Base-by-base conservation (phyloP, 23 tunicate species). In the Trididemnum miniatum region DNA sequence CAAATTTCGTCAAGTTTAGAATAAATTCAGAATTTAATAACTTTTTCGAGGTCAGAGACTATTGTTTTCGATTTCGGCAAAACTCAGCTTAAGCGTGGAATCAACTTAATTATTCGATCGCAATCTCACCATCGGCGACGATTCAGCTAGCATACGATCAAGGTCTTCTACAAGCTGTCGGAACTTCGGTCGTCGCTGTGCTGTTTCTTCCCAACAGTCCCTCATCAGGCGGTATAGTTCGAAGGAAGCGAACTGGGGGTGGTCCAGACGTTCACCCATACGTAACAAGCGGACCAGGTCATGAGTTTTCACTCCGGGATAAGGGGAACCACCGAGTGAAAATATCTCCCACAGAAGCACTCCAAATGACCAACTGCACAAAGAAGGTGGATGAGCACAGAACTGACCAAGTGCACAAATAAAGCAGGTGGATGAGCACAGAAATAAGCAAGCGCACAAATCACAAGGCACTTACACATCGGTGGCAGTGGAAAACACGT, bases 351-450 rank as follows among this genome's bases (percentile, higher is more conserved):
- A 91, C 7, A 91, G 59, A 34, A 91, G 87, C 25, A 91, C 91
- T 23, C 97, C 97, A 59, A 91, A 91, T n/a, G 97, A 91, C 97
- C 97, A 91, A 0, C 97, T 91, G 88, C 28, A 31, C 3, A 27
- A 32, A 30, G 28, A 62, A n/a, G n/a, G n/a, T n/a, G n/a, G n/a
- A n/a, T n/a, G n/a, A n/a, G n/a, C n/a, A n/a, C n/a, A n/a, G n/a
- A n/a, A n/a, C n/a, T n/a, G n/a, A n/a, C n/a, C n/a, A n/a, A n/a
- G n/a, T n/a, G n/a, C n/a, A n/a, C n/a, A n/a, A n/a, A n/a, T n/a
- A n/a, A n/a, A n/a, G n/a, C n/a, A n/a, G n/a, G n/a, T n/a, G n/a
- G n/a, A n/a, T n/a, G n/a, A n/a, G n/a, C n/a, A n/a, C n/a, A n/a
- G n/a, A n/a, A n/a, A n/a, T n/a, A n/a, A n/a, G n/a, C n/a, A n/a